Evolutionary conservation across 2,797 vertebrate genomes (phyloP).

Genomic region (Melanotaenia maccullochi): DNA sequence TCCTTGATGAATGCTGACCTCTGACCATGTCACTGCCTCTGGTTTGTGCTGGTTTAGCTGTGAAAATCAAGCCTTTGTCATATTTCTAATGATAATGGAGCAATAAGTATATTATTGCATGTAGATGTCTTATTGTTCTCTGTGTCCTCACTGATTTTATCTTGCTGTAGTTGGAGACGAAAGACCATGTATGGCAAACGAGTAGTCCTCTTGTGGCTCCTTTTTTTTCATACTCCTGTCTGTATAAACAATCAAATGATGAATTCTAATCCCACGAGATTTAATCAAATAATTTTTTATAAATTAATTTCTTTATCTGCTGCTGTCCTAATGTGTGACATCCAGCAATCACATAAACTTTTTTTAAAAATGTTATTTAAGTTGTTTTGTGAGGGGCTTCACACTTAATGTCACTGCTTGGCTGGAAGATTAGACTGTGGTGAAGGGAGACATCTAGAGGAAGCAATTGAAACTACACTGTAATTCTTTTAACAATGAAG

Average conservation of each 20-base stretch:
- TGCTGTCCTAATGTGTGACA: no score
- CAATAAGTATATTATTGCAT: slow-evolving; percentile 33
- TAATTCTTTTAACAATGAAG: not conserved
- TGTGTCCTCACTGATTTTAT: slow-evolving; percentile 17
- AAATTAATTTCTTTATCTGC: no score
- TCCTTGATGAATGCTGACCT: slow-evolving; percentile 70
- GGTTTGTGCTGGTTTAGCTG: slow-evolving; percentile 39
- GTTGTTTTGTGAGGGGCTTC: not conserved
- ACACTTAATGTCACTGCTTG: slow-evolving; percentile 3
- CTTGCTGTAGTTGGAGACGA: not conserved
- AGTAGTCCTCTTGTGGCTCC: not conserved
- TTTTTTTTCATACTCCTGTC: no score
- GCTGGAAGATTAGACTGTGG: slow-evolving; percentile 25
- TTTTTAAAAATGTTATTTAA: not conserved
- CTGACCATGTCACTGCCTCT: slow-evolving; percentile 59
- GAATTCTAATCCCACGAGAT: not conserved
- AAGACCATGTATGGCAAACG: not conserved
- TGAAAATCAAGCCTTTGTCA: slow-evolving; percentile 24
- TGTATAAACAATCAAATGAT: no score
- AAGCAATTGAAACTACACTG: slow-evolving; percentile 17
- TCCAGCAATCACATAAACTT: no score
- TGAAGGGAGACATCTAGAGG: slow-evolving; percentile 73
- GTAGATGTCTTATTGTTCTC: slow-evolving; percentile 20
- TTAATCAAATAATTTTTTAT: not conserved
- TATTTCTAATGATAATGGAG: slow-evolving; percentile 18